phyloP scores from a whole-genome alignment of 2,113 vertebrate species.

The Potamarius usumacintae region DNA sequence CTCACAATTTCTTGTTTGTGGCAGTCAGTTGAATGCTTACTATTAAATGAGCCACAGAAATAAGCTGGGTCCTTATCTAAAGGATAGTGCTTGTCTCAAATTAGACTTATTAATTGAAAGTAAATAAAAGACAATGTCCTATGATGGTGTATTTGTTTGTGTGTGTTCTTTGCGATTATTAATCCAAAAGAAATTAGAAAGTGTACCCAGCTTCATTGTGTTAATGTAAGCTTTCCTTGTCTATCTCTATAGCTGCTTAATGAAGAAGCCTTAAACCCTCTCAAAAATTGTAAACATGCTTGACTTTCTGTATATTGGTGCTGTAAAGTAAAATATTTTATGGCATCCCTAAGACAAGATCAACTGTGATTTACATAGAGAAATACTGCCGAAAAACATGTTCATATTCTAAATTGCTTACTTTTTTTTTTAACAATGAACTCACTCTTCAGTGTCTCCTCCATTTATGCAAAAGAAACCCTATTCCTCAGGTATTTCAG shows the following conservation, averaged over 20 bases:
- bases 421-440: neutral
- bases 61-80: neutral
- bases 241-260: neutral
- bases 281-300: neutral
- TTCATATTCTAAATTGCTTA: neutral
- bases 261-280: neutral
- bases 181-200: neutral
- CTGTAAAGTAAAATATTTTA: neutral
- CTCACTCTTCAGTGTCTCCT: neutral
- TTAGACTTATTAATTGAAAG: neutral
- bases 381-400: neutral
- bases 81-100: neutral
- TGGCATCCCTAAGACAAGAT: neutral
- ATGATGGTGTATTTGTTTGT: no score
- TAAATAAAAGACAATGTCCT: neutral
- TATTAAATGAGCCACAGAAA: neutral
- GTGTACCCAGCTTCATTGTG: neutral
- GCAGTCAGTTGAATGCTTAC: neutral
- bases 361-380: neutral
- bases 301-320: neutral
- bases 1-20: neutral
- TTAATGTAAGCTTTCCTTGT: neutral
- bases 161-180: neutral
- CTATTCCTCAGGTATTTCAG: neutral
- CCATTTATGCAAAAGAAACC: slow-evolving; percentile 1